These are phyloP conservation scores for Nyctibius bracteatus DNA, from an alignment of 2,113 vertebrate species.

Conservation along the genomic window DNA sequence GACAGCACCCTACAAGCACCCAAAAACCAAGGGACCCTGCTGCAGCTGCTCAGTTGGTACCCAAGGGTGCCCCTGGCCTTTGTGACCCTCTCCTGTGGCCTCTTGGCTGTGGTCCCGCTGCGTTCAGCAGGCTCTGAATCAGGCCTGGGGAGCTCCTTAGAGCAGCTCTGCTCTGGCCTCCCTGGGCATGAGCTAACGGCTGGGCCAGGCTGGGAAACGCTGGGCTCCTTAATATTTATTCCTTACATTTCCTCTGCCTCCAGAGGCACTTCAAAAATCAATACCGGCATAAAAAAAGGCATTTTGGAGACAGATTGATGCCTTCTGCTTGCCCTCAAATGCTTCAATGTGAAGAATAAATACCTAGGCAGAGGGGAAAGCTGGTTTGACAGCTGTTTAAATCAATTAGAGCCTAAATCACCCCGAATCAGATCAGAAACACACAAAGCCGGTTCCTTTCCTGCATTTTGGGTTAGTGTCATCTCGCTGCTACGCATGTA, in stretches of 20 bases:
- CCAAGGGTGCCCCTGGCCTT: neutral
- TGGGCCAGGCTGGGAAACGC: neutral
- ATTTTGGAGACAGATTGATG: neutral
- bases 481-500: accelerated
- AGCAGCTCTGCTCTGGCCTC: neutral
- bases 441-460: neutral
- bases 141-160: no score
- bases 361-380: neutral
- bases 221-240: neutral
- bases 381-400: accelerated
- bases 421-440: neutral
- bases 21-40: accelerated
- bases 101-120: neutral
- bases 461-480: accelerated
- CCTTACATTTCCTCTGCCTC: neutral
- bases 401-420: neutral
- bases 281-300: neutral
- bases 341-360: neutral
- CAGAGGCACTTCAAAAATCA: neutral
- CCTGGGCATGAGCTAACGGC: accelerated
- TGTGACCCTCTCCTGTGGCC: accelerated
- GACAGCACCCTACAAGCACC: neutral
- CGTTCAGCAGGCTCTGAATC: accelerated
- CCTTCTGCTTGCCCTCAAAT: neutral
- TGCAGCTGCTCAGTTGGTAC: neutral